Evolutionary conservation across 2,888 invertebrate genomes (phyloP).

Genomic region (Galeruca laticollis): DNA sequence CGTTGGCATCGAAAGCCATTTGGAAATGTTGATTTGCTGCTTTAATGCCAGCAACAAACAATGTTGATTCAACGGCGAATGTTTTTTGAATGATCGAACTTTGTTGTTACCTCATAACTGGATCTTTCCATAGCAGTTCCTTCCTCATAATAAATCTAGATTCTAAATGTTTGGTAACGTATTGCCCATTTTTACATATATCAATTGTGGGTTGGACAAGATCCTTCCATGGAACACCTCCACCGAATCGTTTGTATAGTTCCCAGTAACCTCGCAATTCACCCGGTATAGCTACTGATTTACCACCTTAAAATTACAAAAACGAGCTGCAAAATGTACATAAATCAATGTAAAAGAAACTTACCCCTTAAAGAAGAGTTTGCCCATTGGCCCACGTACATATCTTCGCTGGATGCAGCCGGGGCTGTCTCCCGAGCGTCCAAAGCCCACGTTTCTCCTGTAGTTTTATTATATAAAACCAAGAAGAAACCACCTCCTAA

Average conservation of each 20-base stretch:
- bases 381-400: slow-evolving; percentile 69
- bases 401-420: slow-evolving; percentile 72
- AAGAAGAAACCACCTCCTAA: slow-evolving; percentile 91
- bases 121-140: slow-evolving; percentile 43
- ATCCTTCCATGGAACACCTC: slow-evolving; percentile 77
- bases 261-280: slow-evolving; percentile 87
- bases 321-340: neutral
- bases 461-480: slow-evolving; percentile 79
- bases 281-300: slow-evolving; percentile 82
- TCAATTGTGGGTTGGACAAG: slow-evolving; percentile 83
- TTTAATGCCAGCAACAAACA: no score
- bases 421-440: slow-evolving; percentile 86
- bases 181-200: slow-evolving; percentile 78
- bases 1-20: no score
- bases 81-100: no score
- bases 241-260: slow-evolving; percentile 79
- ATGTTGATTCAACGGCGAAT: no score
- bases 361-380: slow-evolving; percentile 35
- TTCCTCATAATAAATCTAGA: slow-evolving; percentile 48
- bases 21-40: no score
- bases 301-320: slow-evolving; percentile 30
- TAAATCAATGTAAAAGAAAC: neutral
- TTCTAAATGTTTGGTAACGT: slow-evolving; percentile 70
- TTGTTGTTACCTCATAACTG: slow-evolving; percentile 38
- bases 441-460: slow-evolving; percentile 72